A percentile compares a stretch with the other conserved stretches of the same genome.
phyloP scores from a whole-genome alignment of 2,113 vertebrate genomes.

The Telmatochromis brachygnathus region DNA sequence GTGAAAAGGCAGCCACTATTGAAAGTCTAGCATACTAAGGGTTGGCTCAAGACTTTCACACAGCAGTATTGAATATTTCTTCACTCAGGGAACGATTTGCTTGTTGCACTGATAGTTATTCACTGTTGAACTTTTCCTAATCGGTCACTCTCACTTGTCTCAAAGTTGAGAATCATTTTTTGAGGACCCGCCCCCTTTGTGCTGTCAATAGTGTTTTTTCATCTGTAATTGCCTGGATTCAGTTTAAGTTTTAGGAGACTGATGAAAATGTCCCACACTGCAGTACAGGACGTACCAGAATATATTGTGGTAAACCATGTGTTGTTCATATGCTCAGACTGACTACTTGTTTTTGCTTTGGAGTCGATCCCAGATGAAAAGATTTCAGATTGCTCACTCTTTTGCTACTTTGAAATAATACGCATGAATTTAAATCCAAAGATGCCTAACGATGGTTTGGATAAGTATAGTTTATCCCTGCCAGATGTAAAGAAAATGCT shows the following conservation, averaged over 20 bases:
- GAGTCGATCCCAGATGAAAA: background rate
- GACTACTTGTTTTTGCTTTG: background rate
- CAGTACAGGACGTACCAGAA: background rate
- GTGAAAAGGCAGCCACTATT: background rate
- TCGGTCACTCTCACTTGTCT: background rate
- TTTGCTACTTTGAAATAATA: background rate
- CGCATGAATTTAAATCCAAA: background rate
- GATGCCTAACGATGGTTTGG: background rate
- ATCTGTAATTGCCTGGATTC: background rate
- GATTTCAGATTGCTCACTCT: background rate
- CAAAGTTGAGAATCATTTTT: background rate
- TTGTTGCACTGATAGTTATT: fast-evolving
- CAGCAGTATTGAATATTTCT: fast-evolving
- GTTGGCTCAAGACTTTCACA: background rate
- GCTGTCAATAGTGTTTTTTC: background rate
- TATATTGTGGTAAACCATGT: background rate
- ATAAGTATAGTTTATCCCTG: background rate
- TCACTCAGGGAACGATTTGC: fast-evolving
- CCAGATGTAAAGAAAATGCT: background rate
- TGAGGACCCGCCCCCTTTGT: background rate
- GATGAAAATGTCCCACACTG: fast-evolving
- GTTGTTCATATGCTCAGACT: background rate
- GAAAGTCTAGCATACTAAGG: background rate
- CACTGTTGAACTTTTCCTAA: background rate
- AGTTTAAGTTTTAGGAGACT: background rate